phyloP scores from a whole-genome alignment of 1,140 invertebrate genomes.

The Scylla paramamosain region DNA sequence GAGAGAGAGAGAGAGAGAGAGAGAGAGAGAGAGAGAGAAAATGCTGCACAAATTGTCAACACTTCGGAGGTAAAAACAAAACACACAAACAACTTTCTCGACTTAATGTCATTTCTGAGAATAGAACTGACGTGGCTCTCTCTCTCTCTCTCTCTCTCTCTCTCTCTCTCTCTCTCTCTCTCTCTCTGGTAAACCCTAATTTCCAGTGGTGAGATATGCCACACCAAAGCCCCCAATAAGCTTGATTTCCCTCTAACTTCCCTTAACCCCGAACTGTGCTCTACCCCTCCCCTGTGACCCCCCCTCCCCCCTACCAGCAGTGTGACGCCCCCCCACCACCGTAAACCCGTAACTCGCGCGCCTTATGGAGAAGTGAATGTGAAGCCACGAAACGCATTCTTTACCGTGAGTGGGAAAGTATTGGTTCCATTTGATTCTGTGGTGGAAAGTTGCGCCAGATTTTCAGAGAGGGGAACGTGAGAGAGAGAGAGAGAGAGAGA shows the following conservation, averaged over 20 bases:
- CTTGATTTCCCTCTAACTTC: too few relatives aligned
- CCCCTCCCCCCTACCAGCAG: too few relatives aligned
- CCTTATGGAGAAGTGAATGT: not conserved
- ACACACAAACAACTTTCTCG: not conserved
- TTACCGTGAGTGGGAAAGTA: not conserved
- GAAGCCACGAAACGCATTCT: not conserved
- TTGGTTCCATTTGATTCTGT: not conserved
- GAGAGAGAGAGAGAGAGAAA: not conserved
- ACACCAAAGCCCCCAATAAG: too few relatives aligned
- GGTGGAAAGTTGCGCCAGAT: not conserved
- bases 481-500: too few relatives aligned
- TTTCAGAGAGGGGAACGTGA: not conserved
- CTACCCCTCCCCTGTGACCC: too few relatives aligned
- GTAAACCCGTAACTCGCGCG: not conserved
- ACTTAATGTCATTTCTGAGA: too few relatives aligned
- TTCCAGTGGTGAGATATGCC: too few relatives aligned
- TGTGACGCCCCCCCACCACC: too few relatives aligned
- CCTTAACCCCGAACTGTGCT: too few relatives aligned
- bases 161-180: too few relatives aligned
- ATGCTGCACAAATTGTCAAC: not conserved
- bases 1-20: conserved; percentile 34
- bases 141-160: too few relatives aligned
- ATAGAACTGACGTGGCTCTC: too few relatives aligned
- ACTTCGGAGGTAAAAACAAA: not conserved
- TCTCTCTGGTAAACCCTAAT: not conserved